Percentiles rank a stretch among this genome's conserved stretches.
phyloP scores from a whole-genome alignment of 1,140 invertebrate species.

The Littorina saxatilis region DNA sequence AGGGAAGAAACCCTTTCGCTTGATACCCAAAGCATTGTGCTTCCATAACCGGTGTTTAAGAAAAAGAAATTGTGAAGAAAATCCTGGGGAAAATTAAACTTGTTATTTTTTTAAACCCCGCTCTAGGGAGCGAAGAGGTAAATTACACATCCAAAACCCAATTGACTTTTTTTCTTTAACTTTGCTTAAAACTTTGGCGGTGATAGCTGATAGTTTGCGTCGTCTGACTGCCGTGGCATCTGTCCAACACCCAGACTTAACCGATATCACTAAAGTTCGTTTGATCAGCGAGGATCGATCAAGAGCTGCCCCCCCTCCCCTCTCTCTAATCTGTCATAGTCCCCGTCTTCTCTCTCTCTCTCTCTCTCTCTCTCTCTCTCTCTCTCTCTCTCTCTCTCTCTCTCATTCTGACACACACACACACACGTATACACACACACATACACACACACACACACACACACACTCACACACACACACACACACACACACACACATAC shows the following conservation, averaged over 20 bases:
- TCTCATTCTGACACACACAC: not conserved
- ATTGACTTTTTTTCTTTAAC: no score
- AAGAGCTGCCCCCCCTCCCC: not conserved
- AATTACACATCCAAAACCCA: no score
- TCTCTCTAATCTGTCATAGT: not conserved
- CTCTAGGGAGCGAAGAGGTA: no score
- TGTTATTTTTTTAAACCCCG: no score
- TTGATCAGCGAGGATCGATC: not conserved
- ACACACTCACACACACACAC: conserved; percentile 5
- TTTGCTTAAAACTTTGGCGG: no score
- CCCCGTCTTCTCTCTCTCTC: conserved; percentile 10
- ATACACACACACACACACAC: conserved; percentile 21
- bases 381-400: not conserved
- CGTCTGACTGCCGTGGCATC: not conserved
- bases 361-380: not conserved
- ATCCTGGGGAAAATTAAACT: no score
- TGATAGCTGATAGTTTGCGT: no score
- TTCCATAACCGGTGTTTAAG: no score
- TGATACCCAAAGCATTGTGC: no score
- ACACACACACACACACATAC: not conserved
- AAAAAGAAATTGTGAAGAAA: no score
- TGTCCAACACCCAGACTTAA: not conserved
- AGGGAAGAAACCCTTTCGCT: no score
- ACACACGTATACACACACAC: conserved; percentile 12
- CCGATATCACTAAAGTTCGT: not conserved